Base-by-base conservation (phyloP, 2,113 vertebrate genomes). In the Grus americana region DNA sequence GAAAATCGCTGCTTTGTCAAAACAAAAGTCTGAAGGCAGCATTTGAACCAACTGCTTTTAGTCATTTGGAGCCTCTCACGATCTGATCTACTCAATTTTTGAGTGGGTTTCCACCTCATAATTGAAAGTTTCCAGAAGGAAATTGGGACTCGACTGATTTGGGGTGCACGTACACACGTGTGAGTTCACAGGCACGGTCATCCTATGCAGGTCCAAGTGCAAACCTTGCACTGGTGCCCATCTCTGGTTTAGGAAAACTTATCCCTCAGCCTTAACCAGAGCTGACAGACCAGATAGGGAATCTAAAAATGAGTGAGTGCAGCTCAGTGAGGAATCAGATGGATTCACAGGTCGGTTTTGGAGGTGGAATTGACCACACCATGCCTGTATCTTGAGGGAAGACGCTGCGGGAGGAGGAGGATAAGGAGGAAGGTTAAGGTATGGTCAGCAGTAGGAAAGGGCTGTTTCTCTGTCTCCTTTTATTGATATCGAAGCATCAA, bases 111-210 rank as follows among this genome's bases (percentile, higher is more conserved):
- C 40, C 22, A 44, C 17, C 12, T 68, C 12, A 3, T 38, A 46
- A 58, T 26, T 29, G 44, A 54, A 68, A 22, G 22, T 58, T 78
- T 62, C 21, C 46, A 61, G 66, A 38, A 46, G n/a, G 58, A 58
- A 52, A 15, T n/a, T 2, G 3, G 22, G 15, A 32, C 21, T 30
- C 1, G 2, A 21, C 13, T 54, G 58, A 23, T 27, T 40, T 44
- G 18, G 67, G 30, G 26, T 34, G 46, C 10, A 36, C 0, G 0
- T 29, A 22, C 15, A 29, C 15, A 42, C 10, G 1, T 5, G 12
- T 11, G 38, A 49, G 40, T 30, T 50, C 49, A 26, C 10, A 26
- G 21, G 21, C 24, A 12, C 0, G 2, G 44, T 16, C 1, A 2
- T 30, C n/a, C 42, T 34, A 3, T 5, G 6, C 12, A 17, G 42